phyloP scores from a whole-genome alignment of 2,113 vertebrate species.

The Pseudois nayaur region DNA sequence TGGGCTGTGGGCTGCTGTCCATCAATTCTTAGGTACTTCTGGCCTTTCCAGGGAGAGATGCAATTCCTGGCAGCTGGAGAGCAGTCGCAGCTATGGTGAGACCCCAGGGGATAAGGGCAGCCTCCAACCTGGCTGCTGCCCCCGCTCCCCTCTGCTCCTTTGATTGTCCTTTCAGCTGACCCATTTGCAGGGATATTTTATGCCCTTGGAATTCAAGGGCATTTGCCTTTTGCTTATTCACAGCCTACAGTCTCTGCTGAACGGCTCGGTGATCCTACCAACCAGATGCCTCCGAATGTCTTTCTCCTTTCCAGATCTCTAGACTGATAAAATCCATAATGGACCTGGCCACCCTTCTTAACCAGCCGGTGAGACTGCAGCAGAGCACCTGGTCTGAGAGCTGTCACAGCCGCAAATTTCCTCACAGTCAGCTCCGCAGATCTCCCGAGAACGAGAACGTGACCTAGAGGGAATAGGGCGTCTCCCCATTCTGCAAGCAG shows the following conservation, averaged over 20 bases:
- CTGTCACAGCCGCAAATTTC: background rate
- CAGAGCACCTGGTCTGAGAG: background rate
- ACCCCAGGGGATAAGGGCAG: fast-evolving
- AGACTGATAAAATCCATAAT: background rate
- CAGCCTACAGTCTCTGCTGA: background rate
- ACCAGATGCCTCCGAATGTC: background rate
- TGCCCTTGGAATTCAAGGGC: background rate
- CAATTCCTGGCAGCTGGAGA: too few species aligned
- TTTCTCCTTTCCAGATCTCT: background rate
- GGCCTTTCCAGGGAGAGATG: background rate
- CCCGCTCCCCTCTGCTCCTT: background rate
- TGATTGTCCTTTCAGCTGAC: background rate
- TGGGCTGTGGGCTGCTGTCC: fast-evolving
- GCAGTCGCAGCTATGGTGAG: background rate
- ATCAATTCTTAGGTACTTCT: background rate
- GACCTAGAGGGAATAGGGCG: background rate
- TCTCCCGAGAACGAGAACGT: background rate
- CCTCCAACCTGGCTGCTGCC: background rate
- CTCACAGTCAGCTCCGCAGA: fast-evolving
- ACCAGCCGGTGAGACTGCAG: background rate
- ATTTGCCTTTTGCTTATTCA: background rate
- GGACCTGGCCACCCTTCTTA: background rate
- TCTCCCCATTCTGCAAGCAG: background rate
- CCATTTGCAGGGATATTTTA: background rate
- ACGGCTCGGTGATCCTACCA: background rate